Evolutionary conservation across 2,797 vertebrate species (phyloP).

Genomic region (Danio aesculapii): DNA sequence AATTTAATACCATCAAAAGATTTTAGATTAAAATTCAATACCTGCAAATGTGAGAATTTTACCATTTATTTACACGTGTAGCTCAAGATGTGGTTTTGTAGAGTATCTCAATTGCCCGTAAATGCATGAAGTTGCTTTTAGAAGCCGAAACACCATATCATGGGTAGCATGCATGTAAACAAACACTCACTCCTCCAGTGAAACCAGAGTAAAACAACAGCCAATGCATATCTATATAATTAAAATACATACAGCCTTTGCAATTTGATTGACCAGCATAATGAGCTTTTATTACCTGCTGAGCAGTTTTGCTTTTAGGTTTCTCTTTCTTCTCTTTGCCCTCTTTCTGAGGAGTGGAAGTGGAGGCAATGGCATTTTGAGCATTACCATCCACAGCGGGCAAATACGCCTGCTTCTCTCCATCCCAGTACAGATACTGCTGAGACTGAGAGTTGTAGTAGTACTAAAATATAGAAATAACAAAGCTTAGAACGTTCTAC

Average conservation of each 20-base stretch:
- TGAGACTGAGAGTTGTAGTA: constrained; percentile 98
- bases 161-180: background rate
- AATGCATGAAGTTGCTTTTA: background rate
- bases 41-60: too few species aligned
- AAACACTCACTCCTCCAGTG: background rate
- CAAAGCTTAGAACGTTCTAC: background rate
- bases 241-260: background rate
- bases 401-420: constrained; percentile 92
- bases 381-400: constrained; percentile 80
- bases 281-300: constrained; percentile 83
- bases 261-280: background rate
- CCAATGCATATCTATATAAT: background rate
- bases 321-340: constrained; percentile 97
- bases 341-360: constrained; percentile 87
- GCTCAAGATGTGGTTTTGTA: too few species aligned
- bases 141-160: background rate
- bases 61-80: too few species aligned
- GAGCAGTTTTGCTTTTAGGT: constrained; percentile 98
- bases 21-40: too few species aligned
- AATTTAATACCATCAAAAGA: too few species aligned
- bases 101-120: too few species aligned
- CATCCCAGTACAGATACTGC: constrained; percentile 99
- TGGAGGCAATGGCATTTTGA: constrained; percentile 64
- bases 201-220: background rate
- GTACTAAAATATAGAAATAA: constrained; percentile 81